These are phyloP conservation scores for Nezara viridula DNA, from an alignment of 2,888 invertebrate genomes.

Conservation along the genomic window DNA sequence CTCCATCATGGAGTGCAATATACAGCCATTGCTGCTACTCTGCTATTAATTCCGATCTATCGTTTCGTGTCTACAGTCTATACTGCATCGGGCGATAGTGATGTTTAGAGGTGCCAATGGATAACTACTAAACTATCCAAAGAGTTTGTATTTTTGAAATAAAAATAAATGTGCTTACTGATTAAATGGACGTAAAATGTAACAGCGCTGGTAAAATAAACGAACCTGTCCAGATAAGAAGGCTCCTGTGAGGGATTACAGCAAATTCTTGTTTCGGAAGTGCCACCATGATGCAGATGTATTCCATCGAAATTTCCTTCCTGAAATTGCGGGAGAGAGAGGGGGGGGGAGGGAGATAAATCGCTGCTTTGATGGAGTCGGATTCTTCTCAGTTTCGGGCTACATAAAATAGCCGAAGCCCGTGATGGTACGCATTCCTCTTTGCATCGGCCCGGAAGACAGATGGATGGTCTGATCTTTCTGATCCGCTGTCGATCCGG, in stretches of 20 bases:
- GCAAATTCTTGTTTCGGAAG: conserved; percentile 26
- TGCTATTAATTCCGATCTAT: too few species aligned
- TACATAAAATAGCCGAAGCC: neutral
- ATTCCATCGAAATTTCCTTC: conserved; percentile 15
- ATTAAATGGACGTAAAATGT: too few species aligned
- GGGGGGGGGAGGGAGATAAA: neutral
- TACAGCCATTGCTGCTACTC: too few species aligned
- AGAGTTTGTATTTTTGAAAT: too few species aligned
- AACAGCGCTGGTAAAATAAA: neutral
- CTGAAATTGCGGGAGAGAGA: neutral
- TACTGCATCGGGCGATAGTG: too few species aligned
- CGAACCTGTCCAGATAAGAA: neutral
- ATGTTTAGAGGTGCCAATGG: too few species aligned
- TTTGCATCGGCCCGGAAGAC: neutral
- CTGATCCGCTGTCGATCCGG: neutral
- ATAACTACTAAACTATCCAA: too few species aligned
- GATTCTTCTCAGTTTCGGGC: conserved; percentile 31
- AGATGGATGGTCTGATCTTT: neutral
- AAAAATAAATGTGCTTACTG: too few species aligned
- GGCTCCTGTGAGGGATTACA: neutral
- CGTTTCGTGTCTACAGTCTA: too few species aligned
- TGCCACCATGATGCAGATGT: neutral
- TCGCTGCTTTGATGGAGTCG: conserved; percentile 10
- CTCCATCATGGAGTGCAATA: too few species aligned
- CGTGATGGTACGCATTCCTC: neutral